These are phyloP conservation scores for Brachypteracias leptosomus DNA, from an alignment of 2,113 vertebrate species.

Conservation along the genomic window DNA sequence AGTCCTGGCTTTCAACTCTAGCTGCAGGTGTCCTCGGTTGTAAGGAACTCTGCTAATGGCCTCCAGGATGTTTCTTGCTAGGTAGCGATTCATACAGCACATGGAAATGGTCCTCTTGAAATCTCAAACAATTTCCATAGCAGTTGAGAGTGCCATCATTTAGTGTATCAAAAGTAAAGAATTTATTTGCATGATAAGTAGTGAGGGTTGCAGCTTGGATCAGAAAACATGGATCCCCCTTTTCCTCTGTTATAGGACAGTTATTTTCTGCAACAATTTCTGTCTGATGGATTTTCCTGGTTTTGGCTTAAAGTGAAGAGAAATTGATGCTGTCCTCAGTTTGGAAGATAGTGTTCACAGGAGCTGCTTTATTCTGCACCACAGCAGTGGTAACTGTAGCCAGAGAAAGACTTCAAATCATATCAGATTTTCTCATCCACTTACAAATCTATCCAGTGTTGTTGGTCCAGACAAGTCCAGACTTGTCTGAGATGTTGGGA, in stretches of 20 bases:
- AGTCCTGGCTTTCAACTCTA: background rate
- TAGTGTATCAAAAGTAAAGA: background rate
- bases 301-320: background rate
- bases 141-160: background rate
- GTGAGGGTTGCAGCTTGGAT: background rate
- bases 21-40: background rate
- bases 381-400: background rate
- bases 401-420: background rate
- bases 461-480: background rate
- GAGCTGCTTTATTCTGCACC: background rate
- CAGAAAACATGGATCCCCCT: background rate
- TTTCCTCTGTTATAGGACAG: background rate
- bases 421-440: background rate
- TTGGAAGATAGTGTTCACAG: background rate
- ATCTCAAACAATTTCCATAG: background rate
- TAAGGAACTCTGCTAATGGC: background rate
- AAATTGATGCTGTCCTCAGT: background rate
- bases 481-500: background rate
- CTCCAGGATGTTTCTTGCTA: background rate
- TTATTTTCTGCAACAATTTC: background rate
- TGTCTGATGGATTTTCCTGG: background rate
- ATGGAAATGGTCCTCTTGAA: background rate
- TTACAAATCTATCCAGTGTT: background rate
- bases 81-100: background rate
- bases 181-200: background rate